These are phyloP conservation scores for Ommatoiulus sabulosus DNA, from an alignment of 2,888 invertebrate species.

Conservation along the genomic window DNA sequence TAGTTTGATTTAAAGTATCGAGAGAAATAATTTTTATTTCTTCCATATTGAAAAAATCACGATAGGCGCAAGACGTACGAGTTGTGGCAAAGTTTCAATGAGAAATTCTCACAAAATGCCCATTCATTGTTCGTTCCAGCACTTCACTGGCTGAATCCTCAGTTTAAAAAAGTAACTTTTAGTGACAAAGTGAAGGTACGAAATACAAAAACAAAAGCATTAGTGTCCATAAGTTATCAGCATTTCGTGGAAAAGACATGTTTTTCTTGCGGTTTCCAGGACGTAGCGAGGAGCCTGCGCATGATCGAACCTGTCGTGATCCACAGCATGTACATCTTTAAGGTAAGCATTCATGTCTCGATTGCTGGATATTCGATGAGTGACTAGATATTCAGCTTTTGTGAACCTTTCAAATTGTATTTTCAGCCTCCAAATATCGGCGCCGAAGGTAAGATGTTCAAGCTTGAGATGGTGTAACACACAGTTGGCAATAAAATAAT, in stretches of 20 bases:
- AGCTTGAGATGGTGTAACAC: background rate
- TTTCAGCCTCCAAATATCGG: constrained; percentile 54
- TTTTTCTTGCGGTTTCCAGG: constrained; percentile 63
- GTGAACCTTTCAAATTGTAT: background rate
- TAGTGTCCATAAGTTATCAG: background rate
- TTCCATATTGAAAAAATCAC: background rate
- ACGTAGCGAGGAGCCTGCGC: constrained; percentile 79
- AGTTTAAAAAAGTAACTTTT: constrained; percentile 86
- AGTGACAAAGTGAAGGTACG: constrained; percentile 79
- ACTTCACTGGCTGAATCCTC: constrained; percentile 82
- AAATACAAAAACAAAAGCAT: background rate
- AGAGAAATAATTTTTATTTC: background rate
- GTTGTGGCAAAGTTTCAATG: background rate
- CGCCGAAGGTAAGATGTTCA: constrained; percentile 50
- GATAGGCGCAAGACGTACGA: background rate
- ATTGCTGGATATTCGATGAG: background rate
- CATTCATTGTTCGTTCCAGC: constrained; percentile 68
- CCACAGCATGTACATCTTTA: constrained; percentile 99
- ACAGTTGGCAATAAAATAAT: too few relatives aligned
- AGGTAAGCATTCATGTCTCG: constrained; percentile 68
- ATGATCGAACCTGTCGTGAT: constrained; percentile 84
- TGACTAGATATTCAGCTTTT: background rate
- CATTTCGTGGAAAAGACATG: background rate
- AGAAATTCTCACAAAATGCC: background rate
- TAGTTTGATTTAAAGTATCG: background rate